phyloP scores from a whole-genome alignment of 2,113 vertebrate species.

The Meles meles region DNA sequence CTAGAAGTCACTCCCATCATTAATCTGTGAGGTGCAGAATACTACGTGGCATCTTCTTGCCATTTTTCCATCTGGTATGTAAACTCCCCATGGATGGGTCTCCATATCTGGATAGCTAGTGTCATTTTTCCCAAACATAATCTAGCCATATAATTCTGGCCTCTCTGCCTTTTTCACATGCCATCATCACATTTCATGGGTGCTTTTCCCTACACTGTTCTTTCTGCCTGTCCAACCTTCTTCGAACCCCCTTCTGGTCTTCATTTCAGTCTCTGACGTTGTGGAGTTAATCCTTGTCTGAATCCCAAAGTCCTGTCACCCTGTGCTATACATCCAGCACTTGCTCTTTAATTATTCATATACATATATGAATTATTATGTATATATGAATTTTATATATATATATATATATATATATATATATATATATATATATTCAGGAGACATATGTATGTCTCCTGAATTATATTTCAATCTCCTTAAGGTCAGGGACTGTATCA shows the following conservation, averaged over 20 bases:
- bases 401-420: no score
- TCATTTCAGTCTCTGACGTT: not conserved
- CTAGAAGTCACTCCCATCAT: not conserved
- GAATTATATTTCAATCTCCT: not conserved
- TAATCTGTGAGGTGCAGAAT: not conserved
- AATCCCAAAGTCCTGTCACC: not conserved
- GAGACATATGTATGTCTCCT: not conserved
- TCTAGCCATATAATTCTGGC: no score
- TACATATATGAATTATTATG: not conserved
- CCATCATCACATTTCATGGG: not conserved
- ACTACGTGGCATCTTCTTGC: not conserved
- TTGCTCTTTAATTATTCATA: not conserved
- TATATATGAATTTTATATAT: no score
- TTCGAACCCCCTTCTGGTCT: not conserved
- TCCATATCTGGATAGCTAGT: not conserved
- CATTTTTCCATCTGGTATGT: not conserved
- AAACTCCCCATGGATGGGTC: not conserved
- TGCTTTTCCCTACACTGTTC: not conserved
- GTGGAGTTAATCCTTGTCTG: not conserved
- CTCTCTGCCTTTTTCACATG: not conserved
- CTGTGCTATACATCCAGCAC: not conserved
- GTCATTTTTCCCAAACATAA: not conserved
- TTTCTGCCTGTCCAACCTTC: not conserved
- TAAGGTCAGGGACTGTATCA: not conserved
- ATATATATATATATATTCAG: no score